Evolutionary conservation across 53 echinoderm and acorn worm genomes (phyloP).

Genomic region (Hippasteria phrygiana): DNA sequence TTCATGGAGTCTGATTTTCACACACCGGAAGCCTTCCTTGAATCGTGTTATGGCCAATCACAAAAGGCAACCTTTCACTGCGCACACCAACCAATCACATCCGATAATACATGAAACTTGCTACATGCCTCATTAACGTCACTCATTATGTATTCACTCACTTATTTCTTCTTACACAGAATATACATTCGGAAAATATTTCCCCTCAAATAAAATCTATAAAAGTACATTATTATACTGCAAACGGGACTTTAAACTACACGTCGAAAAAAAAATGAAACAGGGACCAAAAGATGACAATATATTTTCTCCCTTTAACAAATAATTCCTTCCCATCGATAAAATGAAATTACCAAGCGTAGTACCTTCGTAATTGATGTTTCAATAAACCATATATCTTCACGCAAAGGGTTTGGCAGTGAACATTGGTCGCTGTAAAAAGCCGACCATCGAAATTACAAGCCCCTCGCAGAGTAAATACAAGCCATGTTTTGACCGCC

Average conservation of each 20-base stretch:
- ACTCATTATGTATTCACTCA: background rate
- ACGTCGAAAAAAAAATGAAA: background rate
- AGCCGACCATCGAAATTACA: background rate
- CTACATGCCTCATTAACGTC: background rate
- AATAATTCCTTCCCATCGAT: background rate
- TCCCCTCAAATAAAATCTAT: background rate
- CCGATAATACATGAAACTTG: no score
- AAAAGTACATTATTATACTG: background rate
- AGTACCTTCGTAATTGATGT: background rate
- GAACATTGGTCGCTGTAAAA: conserved; percentile 12
- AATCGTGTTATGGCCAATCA: background rate
- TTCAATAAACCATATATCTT: conserved; percentile 21
- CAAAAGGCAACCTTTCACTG: background rate
- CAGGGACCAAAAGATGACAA: background rate
- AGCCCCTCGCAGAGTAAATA: conserved; percentile 6
- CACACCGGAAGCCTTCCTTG: background rate
- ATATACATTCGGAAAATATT: background rate
- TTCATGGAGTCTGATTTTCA: no score
- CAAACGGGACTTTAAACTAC: background rate
- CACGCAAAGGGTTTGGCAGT: no score
- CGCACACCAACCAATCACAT: background rate
- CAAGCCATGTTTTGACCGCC: background rate
- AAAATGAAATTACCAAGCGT: background rate
- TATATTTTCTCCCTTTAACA: background rate
- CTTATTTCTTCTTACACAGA: background rate